A percentile compares a stretch with the other conserved stretches of the same genome.
Conservation (phyloP, 2,113 vertebrate species). For the Campylomormyrus tamandua region DNA sequence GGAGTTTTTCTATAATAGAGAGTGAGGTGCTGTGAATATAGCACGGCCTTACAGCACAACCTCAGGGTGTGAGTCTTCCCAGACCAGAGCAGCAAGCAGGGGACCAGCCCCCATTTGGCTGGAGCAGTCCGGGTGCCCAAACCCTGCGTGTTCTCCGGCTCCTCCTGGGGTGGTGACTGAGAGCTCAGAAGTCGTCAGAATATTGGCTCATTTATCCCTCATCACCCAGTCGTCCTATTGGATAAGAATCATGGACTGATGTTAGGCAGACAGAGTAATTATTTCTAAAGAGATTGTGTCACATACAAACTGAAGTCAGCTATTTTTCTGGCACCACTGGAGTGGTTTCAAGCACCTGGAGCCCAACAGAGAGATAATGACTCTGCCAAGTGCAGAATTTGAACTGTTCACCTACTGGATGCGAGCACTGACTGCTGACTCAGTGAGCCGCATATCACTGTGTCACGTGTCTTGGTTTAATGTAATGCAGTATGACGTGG, state of each 20-base stretch:
- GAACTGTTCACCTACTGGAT: not conserved
- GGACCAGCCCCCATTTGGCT: not conserved
- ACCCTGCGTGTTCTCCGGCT: slow-evolving; percentile 35
- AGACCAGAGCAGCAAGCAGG: not conserved
- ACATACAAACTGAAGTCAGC: not conserved
- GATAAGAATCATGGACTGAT: not conserved
- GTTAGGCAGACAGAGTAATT: not conserved
- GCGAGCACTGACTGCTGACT: not conserved
- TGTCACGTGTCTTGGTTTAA: not conserved
- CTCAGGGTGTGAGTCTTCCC: not conserved
- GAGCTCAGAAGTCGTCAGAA: slow-evolving; percentile 38
- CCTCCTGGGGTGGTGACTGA: slow-evolving; percentile 63
- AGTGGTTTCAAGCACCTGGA: not conserved
- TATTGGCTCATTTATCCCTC: not conserved
- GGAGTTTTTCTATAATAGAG: not conserved
- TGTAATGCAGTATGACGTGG: not conserved
- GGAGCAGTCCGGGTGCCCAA: not conserved
- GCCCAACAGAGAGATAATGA: not conserved
- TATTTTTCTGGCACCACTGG: not conserved
- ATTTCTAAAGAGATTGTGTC: not conserved
- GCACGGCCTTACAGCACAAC: not conserved
- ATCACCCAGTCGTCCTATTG: not conserved
- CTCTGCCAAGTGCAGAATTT: not conserved
- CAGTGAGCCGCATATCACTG: not conserved
- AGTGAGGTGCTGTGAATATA: not conserved